Conservation (phyloP, 2,797 vertebrate genomes). For the Melanotaenia parkinsoni region DNA sequence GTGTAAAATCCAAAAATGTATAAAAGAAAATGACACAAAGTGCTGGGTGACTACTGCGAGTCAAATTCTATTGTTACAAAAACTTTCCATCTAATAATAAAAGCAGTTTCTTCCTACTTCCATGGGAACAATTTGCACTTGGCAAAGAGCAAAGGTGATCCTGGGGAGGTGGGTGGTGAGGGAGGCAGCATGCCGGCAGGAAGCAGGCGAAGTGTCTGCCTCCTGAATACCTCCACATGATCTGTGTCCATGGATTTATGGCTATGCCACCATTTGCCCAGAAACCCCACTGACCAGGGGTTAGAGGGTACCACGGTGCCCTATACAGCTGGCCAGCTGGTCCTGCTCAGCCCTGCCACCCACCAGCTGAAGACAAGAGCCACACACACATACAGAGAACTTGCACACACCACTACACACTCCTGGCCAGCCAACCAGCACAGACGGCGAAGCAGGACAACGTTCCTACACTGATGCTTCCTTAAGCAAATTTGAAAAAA, state of each 20-base stretch:
- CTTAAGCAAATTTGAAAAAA: constrained; percentile 36
- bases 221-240: constrained; percentile 80
- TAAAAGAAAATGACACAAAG: constrained; percentile 18
- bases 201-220: constrained; percentile 78
- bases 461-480: constrained; percentile 55
- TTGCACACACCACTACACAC: constrained; percentile 29
- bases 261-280: constrained; percentile 66
- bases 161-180: constrained; percentile 55
- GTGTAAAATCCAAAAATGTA: constrained; percentile 17
- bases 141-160: constrained; percentile 71
- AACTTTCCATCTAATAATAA: constrained; percentile 51
- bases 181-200: constrained; percentile 66
- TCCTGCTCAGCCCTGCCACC: constrained; percentile 63
- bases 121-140: constrained; percentile 77
- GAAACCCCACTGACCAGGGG: constrained; percentile 67
- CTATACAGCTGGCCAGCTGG: constrained; percentile 75
- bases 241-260: constrained; percentile 81
- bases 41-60: constrained; percentile 19
- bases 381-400: constrained; percentile 30
- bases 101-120: constrained; percentile 64
- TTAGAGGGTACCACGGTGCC: constrained; percentile 70
- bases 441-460: constrained; percentile 50
- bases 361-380: constrained; percentile 51
- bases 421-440: constrained; percentile 41
- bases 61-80: constrained; percentile 46